Evolutionary conservation across 1,140 invertebrate genomes (phyloP), one percentile per base, ranked within the genome.

Genomic region (Schlechtendalia chinensis): DNA sequence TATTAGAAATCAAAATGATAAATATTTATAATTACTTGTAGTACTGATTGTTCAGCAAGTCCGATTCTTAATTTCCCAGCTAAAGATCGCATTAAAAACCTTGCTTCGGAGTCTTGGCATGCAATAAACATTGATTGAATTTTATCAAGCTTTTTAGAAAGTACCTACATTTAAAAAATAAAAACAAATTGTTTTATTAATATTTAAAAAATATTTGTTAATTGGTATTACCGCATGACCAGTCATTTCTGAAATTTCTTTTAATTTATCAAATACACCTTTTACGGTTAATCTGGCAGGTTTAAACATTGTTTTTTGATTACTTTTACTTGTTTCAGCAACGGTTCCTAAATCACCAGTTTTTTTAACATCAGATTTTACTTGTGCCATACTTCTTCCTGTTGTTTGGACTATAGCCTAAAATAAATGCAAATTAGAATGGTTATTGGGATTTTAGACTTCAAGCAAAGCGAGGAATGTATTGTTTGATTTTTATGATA

Each of bases 61-160:
- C 97, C 97, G 83, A 99, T 97, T 56, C 98, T 89, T 65, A 99
- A 87, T 87, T 99, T 99, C 16, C 98, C 98, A 82, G 93, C 91
- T 1, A 99, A 86, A 0, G 94, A 96, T 83, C 98, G 89, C 63
- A 98, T 95, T 0, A 99, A 87, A 86, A 93, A 99, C 69, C 95
- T 90, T 0, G 97, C 94, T 87, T 99, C 98, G 0, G 91, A 93
- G 81, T 92, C 89, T 77, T 93, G 89, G 86, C 97, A 99, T 0
- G 96, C 95, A 0, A 98, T 94, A 85, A 99, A 94, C 84, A 99
- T 88, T 0, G 90, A 88, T 84, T 97, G 93, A 83, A 99, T 97
- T 85, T 93, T 96, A 82, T 96, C 92, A 17, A 97, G 90, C 86
- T 99, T 99, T 84, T 97, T 96, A 1, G 89, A 86, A 81, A 93